Base-by-base conservation (phyloP, 2,113 vertebrate genomes). In the Neotragus moschatus region DNA sequence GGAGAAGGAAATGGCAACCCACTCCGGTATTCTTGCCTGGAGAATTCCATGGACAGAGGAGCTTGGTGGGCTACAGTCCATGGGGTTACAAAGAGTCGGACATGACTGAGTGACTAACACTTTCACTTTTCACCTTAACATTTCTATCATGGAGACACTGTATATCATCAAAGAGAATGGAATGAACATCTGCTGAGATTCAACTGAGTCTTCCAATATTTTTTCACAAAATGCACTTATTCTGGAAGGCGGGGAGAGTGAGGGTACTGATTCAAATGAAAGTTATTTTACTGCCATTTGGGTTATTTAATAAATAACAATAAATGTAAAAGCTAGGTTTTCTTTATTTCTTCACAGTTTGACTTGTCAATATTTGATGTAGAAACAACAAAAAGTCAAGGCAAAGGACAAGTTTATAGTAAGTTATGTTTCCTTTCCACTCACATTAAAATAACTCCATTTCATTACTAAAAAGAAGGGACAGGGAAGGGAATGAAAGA, bases 341-440 rank as follows among this genome's bases (percentile, higher is more conserved):
- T 30, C 12, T 79, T 80, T 84, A 56, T 88, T 56, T 89, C 7
- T 33, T 63, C 26, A 45, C 4, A 87, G 49, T 77, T 49, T 79
- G 56, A 33, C 6, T 33, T 63, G 77, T 63, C n/a, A 90, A 30
- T 81, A 39, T 73, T 79, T 60, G 86, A 19, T 39, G 60, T 90
- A 89, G 47, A 96, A 80, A 87, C 49, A 87, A 88, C 17, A 93
- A 81, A 90, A 90, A 51, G 11, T 90, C 61, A 86, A 86, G 58
- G 51, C 58, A 92, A 82, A 43, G 26, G 30, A 58, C 5, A 39
- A 1, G 3, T 28, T 91, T 28, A 39, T 16, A 43, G 26, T n/a
- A 56, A 92, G 23, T 58, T 87, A 51, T 56, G 28, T 55, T 88
- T 97, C 26, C 66, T 75, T 70, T 84, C 28, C 47, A 80, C 25